These are phyloP conservation scores for Macquaria ambigua DNA, from an alignment of 2,113 vertebrate species.

Conservation along the genomic window DNA sequence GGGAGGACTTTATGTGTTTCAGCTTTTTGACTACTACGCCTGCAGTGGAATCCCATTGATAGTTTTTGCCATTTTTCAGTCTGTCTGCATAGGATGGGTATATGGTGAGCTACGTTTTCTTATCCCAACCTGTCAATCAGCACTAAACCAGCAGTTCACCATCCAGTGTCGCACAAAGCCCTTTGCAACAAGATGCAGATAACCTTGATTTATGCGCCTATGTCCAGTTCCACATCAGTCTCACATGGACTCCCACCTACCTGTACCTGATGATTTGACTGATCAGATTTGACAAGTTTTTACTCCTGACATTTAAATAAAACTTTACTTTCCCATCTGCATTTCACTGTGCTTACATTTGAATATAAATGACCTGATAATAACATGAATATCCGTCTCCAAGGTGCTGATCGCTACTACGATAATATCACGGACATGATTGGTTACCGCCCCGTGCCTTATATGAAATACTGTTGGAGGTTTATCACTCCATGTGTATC, in stretches of 20 bases:
- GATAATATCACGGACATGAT: slow-evolving; percentile 42
- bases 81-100: slow-evolving; percentile 90
- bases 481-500: slow-evolving; percentile 88
- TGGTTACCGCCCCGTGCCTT: slow-evolving; percentile 87
- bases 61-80: slow-evolving; percentile 84
- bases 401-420: not conserved
- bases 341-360: not conserved
- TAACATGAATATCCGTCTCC: not conserved
- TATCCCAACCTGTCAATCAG: not conserved
- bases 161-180: too few species aligned
- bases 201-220: too few species aligned
- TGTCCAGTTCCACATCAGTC: too few species aligned
- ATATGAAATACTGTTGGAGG: slow-evolving; percentile 91
- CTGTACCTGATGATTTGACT: not conserved
- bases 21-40: slow-evolving; percentile 92
- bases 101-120: slow-evolving; percentile 85
- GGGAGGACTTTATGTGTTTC: slow-evolving; percentile 94
- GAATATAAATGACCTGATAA: not conserved
- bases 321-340: not conserved
- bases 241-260: too few species aligned
- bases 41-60: slow-evolving; percentile 89
- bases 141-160: too few species aligned
- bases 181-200: too few species aligned
- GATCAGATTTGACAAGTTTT: not conserved
- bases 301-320: not conserved